These are phyloP conservation scores for Todiramphus chloris DNA, from an alignment of 2,113 vertebrate species.

Conservation along the genomic window DNA sequence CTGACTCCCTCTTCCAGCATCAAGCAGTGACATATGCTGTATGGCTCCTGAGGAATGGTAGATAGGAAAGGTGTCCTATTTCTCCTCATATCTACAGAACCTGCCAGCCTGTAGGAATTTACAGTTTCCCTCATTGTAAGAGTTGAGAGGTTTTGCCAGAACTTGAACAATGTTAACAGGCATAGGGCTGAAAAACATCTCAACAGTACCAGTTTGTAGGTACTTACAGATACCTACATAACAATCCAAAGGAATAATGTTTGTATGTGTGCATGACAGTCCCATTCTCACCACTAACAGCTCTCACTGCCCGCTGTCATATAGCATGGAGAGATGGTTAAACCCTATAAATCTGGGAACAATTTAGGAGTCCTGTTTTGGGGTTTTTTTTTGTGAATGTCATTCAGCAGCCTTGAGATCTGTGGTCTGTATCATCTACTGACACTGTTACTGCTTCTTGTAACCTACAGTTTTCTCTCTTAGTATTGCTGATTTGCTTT, in stretches of 20 bases:
- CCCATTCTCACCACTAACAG: neutral
- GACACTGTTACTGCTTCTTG: neutral
- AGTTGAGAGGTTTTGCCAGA: neutral
- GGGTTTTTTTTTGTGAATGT: rapidly evolving
- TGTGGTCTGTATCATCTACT: neutral
- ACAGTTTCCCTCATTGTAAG: neutral
- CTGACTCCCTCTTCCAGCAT: neutral
- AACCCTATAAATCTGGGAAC: neutral
- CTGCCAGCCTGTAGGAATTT: neutral
- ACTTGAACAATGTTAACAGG: neutral
- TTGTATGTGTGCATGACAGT: neutral
- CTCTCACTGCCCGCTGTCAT: neutral
- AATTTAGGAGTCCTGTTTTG: neutral
- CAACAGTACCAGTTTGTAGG: neutral
- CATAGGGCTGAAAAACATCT: neutral
- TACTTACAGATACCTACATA: neutral
- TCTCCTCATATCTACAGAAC: neutral
- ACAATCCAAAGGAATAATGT: neutral
- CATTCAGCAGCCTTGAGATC: neutral
- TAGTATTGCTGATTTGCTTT: rapidly evolving
- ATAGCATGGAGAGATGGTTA: neutral
- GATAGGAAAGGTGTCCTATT: neutral
- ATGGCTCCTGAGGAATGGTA: neutral
- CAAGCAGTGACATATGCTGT: neutral
- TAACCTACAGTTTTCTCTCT: neutral